Evolutionary conservation across 2,888 invertebrate species (phyloP).

Genomic region (Ypsolopha sequella): DNA sequence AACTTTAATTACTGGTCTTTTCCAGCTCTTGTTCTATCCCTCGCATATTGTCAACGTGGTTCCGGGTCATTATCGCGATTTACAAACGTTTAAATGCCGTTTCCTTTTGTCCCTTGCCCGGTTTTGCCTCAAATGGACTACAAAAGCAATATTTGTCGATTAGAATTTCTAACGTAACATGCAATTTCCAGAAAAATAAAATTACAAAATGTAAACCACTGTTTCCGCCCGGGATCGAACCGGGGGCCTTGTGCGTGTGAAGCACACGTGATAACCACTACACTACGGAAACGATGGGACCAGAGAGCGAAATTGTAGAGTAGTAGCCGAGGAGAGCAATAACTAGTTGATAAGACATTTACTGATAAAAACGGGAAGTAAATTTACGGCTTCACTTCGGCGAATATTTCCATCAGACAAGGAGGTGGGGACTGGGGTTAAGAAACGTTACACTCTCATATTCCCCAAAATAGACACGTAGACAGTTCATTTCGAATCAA

Average conservation of each 20-base stretch:
- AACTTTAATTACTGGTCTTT: slow-evolving; percentile 50
- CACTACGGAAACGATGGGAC: slow-evolving; percentile 73
- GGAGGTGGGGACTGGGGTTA: too few species aligned
- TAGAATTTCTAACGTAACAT: neutral
- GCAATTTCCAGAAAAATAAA: neutral
- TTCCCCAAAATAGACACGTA: too few species aligned
- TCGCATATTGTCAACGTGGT: slow-evolving; percentile 43
- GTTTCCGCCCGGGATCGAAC: slow-evolving; percentile 80
- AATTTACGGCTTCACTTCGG: too few species aligned
- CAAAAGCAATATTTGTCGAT: neutral
- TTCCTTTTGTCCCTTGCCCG: slow-evolving; percentile 12
- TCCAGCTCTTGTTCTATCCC: slow-evolving; percentile 33
- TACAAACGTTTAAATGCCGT: slow-evolving; percentile 18
- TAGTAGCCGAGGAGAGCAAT: neutral
- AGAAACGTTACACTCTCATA: too few species aligned
- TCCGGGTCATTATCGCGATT: slow-evolving; percentile 48
- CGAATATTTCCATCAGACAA: too few species aligned
- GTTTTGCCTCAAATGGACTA: slow-evolving; percentile 5
- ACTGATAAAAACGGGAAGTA: too few species aligned
- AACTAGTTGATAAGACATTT: too few species aligned
- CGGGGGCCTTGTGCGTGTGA: slow-evolving; percentile 83
- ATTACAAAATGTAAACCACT: slow-evolving; percentile 14
- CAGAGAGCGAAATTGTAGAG: neutral
- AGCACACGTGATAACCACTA: slow-evolving; percentile 86
- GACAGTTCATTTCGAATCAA: too few species aligned